Percentiles rank a stretch among this genome's conserved stretches.
These are phyloP conservation scores for Champsocephalus gunnari DNA, from an alignment of 2,797 vertebrate species.

Conservation along the genomic window DNA sequence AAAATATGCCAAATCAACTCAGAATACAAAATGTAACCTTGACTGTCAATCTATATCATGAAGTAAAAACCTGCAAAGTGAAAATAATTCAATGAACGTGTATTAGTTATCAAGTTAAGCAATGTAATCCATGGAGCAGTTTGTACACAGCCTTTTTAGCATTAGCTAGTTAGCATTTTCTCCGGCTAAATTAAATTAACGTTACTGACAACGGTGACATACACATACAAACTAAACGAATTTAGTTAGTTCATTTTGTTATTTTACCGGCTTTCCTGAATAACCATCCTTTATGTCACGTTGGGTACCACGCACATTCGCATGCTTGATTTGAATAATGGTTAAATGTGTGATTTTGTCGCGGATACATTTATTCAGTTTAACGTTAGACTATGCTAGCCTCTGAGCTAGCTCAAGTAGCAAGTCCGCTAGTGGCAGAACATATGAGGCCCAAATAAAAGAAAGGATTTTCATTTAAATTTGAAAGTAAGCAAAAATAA, in stretches of 20 bases:
- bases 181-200: slow-evolving; percentile 49
- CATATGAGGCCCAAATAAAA: background rate
- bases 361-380: slow-evolving; percentile 43
- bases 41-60: background rate
- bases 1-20: slow-evolving; percentile 8
- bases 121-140: background rate
- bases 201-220: slow-evolving; percentile 20
- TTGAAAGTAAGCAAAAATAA: background rate
- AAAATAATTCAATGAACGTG: background rate
- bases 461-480: background rate
- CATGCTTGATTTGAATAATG: background rate
- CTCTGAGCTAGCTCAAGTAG: slow-evolving; percentile 41
- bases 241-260: rapidly evolving
- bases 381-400: slow-evolving; percentile 41
- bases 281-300: rapidly evolving
- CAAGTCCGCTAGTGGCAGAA: slow-evolving; percentile 34
- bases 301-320: rapidly evolving
- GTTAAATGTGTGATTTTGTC: slow-evolving; percentile 5
- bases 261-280: rapidly evolving
- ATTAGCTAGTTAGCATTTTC: slow-evolving; percentile 58
- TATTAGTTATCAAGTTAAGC: background rate
- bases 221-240: slow-evolving; percentile 8
- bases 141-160: slow-evolving; percentile 20
- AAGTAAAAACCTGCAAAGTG: background rate
- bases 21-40: background rate